These are phyloP conservation scores for Thera obeliscata DNA, from an alignment of 2,888 invertebrate species.

Conservation along the genomic window DNA sequence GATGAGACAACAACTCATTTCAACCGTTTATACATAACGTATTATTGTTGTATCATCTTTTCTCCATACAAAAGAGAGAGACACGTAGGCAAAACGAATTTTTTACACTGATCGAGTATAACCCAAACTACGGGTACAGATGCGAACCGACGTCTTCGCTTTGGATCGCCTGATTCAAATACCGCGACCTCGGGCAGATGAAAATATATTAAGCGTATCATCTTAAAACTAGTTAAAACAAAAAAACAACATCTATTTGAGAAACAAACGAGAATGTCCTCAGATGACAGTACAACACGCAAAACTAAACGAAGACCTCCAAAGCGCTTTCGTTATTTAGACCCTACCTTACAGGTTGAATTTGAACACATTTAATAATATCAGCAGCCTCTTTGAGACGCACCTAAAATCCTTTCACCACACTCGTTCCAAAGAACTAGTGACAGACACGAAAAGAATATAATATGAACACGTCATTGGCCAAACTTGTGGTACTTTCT, in stretches of 20 bases:
- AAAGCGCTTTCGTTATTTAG: conserved; percentile 8
- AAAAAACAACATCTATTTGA: conserved; percentile 42
- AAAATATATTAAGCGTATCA: neutral
- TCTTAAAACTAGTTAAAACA: conserved; percentile 9
- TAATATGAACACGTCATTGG: too few species aligned
- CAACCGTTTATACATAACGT: too few species aligned
- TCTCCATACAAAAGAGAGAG: too few species aligned
- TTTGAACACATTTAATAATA: neutral
- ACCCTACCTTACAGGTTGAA: conserved; percentile 21
- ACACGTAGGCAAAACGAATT: too few species aligned
- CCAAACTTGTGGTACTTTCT: too few species aligned
- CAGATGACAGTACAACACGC: conserved; percentile 47
- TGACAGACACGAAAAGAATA: too few species aligned
- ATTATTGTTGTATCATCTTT: too few species aligned
- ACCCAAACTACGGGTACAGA: neutral
- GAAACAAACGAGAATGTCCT: conserved; percentile 59
- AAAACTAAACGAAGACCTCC: conserved; percentile 46
- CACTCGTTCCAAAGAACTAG: too few species aligned
- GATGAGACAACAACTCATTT: too few species aligned
- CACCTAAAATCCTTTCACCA: too few species aligned
- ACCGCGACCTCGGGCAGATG: neutral
- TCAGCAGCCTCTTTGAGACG: too few species aligned
- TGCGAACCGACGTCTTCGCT: neutral
- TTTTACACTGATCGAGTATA: too few species aligned
- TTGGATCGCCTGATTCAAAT: neutral